A percentile compares a stretch with the other conserved stretches of the same genome.
phyloP scores from a whole-genome alignment of 2,888 invertebrate genomes.

The Athalia rosae region DNA sequence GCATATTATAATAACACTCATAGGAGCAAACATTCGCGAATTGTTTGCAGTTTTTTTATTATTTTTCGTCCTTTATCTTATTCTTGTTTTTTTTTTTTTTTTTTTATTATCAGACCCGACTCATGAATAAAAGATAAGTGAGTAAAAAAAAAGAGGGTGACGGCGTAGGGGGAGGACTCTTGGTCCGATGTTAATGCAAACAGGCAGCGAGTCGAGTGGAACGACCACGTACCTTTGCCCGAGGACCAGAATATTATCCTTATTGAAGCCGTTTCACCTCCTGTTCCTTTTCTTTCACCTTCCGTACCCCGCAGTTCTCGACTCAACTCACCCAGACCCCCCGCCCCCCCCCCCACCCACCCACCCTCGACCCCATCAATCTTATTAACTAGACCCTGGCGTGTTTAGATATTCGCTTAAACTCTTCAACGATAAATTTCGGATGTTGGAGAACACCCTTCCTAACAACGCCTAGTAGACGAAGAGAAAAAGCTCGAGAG shows the following conservation, averaged over 20 bases:
- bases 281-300: slow-evolving; percentile 40
- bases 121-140: too few species aligned
- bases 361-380: slow-evolving; percentile 56
- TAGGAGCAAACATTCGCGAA: too few species aligned
- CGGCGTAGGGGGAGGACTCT: too few species aligned
- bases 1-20: too few species aligned
- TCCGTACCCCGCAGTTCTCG: slow-evolving; percentile 24
- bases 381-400: slow-evolving; percentile 60
- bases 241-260: slow-evolving; percentile 23
- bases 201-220: slow-evolving; percentile 59
- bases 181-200: slow-evolving; percentile 60
- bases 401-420: slow-evolving; percentile 53
- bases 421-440: slow-evolving; percentile 56
- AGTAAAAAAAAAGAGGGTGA: too few species aligned
- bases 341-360: background rate
- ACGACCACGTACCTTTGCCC: background rate
- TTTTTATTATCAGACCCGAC: too few species aligned
- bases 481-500: background rate
- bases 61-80: too few species aligned
- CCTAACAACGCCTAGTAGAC: slow-evolving; percentile 20
- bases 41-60: too few species aligned
- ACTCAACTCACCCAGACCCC: slow-evolving; percentile 7
- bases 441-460: slow-evolving; percentile 11
- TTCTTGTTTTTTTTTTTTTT: too few species aligned
- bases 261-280: slow-evolving; percentile 17